These are phyloP conservation scores for Diarsia dahlii DNA, from an alignment of 2,888 invertebrate species.

Conservation along the genomic window DNA sequence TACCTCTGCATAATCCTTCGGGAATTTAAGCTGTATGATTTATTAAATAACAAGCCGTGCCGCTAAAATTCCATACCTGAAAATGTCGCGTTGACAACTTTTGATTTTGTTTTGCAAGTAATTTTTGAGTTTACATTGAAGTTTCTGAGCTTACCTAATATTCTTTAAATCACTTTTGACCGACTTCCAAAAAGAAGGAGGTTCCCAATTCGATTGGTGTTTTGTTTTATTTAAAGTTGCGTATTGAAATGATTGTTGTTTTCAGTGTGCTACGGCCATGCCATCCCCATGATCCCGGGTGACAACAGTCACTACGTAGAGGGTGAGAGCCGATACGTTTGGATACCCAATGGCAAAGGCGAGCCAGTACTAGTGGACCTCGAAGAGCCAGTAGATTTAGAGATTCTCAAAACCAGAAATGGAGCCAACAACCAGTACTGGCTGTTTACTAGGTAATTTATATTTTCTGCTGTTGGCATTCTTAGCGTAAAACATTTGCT, in stretches of 20 bases:
- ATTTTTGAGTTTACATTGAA: background rate
- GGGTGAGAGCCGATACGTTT: conserved; percentile 78
- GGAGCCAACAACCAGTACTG: conserved; percentile 79
- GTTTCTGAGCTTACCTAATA: background rate
- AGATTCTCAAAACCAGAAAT: conserved; percentile 63
- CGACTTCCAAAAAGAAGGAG: too few species aligned
- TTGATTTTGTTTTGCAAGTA: background rate
- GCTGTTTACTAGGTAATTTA: conserved; percentile 69
- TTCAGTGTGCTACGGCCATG: conserved; percentile 70
- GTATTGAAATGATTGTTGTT: background rate
- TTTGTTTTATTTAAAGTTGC: too few species aligned
- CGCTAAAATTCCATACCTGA: too few species aligned
- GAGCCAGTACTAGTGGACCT: conserved; percentile 77
- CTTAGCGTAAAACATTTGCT: background rate
- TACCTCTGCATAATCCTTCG: too few species aligned
- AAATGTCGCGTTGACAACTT: background rate
- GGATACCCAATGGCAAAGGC: conserved; percentile 80
- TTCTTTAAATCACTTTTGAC: too few species aligned
- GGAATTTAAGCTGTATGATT: too few species aligned
- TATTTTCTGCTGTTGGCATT: background rate
- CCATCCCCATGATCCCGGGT: conserved; percentile 71
- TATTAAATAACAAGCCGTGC: too few species aligned
- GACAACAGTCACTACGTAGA: conserved; percentile 81
- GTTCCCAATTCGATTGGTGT: too few species aligned
- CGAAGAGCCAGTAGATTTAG: conserved; percentile 67